Evolutionary conservation across 2,888 invertebrate species (phyloP).

Genomic region (Nephrotoma flavescens): DNA sequence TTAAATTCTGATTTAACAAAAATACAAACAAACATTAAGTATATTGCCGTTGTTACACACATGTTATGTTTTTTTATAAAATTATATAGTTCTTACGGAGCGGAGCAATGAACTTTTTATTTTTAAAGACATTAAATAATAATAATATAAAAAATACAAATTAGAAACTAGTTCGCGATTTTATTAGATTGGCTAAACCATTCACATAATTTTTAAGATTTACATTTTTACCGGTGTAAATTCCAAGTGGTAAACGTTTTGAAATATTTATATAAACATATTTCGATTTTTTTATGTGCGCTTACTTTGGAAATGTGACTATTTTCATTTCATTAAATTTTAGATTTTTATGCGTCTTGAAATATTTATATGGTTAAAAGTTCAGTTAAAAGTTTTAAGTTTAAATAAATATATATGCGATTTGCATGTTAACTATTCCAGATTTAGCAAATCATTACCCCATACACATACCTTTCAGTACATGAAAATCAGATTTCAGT

Average conservation of each 20-base stretch:
- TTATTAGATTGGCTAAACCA: neutral
- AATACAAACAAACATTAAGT: neutral
- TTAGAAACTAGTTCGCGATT: neutral
- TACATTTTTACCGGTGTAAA: neutral
- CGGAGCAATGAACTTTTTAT: neutral
- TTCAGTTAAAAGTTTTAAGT: no score
- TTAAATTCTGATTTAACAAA: neutral
- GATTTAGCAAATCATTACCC: no score
- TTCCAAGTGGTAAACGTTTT: neutral
- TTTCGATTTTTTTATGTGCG: neutral
- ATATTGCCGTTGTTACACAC: neutral
- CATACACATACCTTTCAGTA: no score
- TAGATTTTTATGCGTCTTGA: neutral
- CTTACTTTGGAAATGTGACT: neutral
- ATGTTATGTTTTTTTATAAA: neutral
- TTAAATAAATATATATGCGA: no score
- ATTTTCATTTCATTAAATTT: neutral
- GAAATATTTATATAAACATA: neutral
- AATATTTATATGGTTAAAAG: neutral
- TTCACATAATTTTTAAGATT: neutral
- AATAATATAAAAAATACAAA: neutral
- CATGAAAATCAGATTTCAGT: no score
- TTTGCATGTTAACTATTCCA: no score
- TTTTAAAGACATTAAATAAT: neutral
- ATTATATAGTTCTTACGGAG: neutral